Base-by-base conservation (phyloP, 2,797 vertebrate species). In the Falco novaeseelandiae region DNA sequence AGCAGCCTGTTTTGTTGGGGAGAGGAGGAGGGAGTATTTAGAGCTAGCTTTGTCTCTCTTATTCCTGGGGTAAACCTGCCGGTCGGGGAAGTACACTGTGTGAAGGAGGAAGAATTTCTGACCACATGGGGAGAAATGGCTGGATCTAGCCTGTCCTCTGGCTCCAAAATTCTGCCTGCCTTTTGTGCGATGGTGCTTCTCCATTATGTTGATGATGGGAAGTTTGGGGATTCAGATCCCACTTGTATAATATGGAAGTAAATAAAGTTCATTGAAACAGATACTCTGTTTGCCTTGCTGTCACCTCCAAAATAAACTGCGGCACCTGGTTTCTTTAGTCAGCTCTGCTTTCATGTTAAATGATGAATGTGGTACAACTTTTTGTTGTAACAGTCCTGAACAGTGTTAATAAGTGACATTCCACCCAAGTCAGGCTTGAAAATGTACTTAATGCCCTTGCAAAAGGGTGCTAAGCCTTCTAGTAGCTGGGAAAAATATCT, bases 91-190 rank as follows among this genome's bases (percentile, higher is more conserved):
- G 76, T 62, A 51, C 84, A 15, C 22, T 83, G 54, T 86, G 71
- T 74, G 78, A 95, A 96, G 87, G 62, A 95, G 73, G 93, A 92
- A 92, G 93, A 85, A 86, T 97, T 96, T 90, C 76, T 96, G 95
- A 90, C 83, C 52, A 42, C 7, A 3, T 10, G 71, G 65, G 88
- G 63, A 90, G 93, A 82, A 81, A 49, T 9, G 2, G 62, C 91
- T 96, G 58, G n/a, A 51, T 92, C 46, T 72, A 59, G 95, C 89
- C 90, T 91, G 89, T 90, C 92, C 94, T 88, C 93, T 23, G 2
- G 34, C 94, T 85, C 78, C 84, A 80, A 55, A 96, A 93, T 96
- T 96, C 92, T 94, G 65, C 92, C 94, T 90, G 78, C 93, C 94
- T 91, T 87, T 87, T 84, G 79, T 76, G 87, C 84, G 72, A 70